Percentiles rank a stretch among this genome's conserved stretches.
Conservation (phyloP, 1,140 invertebrate genomes). For the Conopomorpha cramerella region DNA sequence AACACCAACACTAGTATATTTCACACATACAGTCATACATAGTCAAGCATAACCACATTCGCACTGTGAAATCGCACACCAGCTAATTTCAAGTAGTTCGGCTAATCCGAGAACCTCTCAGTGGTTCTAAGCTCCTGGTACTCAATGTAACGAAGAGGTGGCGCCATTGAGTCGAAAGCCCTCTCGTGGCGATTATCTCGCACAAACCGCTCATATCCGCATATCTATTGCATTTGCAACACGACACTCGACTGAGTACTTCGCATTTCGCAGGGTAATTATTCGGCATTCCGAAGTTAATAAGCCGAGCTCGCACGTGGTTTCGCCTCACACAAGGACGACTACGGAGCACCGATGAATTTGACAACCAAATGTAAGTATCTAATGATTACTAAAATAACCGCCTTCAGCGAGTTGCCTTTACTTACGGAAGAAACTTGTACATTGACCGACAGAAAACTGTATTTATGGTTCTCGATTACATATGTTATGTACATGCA, state of each 20-base stretch:
- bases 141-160: conserved; percentile 30
- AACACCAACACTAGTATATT: conserved; percentile 6
- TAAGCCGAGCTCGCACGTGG: conserved; percentile 35
- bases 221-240: conserved; percentile 15
- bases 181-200: conserved; percentile 20
- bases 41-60: conserved; percentile 5
- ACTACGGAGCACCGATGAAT: conserved; percentile 52
- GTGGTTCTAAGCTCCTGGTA: conserved; percentile 22
- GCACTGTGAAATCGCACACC: conserved; percentile 6
- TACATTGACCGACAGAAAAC: too few species aligned
- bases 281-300: conserved; percentile 47
- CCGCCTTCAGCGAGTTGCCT: conserved; percentile 9
- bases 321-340: conserved; percentile 35
- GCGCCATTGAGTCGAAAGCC: conserved; percentile 16
- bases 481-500: background rate
- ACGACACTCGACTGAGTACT: conserved; percentile 40
- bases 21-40: conserved; percentile 5
- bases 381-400: conserved; percentile 5
- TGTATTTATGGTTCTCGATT: conserved; percentile 11
- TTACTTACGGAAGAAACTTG: too few species aligned
- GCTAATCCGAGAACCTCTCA: conserved; percentile 12
- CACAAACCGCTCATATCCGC: conserved; percentile 15
- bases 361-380: conserved; percentile 52
- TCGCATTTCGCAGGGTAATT: conserved; percentile 48
- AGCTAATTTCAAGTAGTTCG: conserved; percentile 10